Percentiles rank a stretch among this genome's conserved stretches.
Evolutionary conservation across 2,797 vertebrate species (phyloP).

Genomic region (Meda fulgida): DNA sequence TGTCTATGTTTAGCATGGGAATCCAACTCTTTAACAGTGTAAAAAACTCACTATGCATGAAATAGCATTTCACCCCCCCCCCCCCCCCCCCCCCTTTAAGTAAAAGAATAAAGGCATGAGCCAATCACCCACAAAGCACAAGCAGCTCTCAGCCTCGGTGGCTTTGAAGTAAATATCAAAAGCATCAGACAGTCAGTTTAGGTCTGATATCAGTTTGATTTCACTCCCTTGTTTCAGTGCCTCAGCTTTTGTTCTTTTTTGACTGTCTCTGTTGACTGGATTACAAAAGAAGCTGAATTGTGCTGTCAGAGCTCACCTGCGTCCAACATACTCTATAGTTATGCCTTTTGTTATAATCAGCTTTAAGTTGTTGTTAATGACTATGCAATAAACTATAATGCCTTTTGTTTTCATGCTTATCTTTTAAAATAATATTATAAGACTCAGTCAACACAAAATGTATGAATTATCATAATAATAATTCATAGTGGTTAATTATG

Average conservation of each 20-base stretch:
- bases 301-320: slow-evolving; percentile 22
- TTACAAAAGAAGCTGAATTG: slow-evolving; percentile 34
- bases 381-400: background rate
- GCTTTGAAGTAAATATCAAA: slow-evolving; percentile 76
- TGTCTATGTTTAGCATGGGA: too few species aligned
- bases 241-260: slow-evolving; percentile 38
- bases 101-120: slow-evolving; percentile 66
- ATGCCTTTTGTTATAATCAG: background rate
- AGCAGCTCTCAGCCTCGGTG: slow-evolving; percentile 64
- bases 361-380: background rate
- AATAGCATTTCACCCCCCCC: too few species aligned
- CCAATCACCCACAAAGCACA: slow-evolving; percentile 69
- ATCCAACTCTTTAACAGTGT: too few species aligned
- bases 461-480: background rate
- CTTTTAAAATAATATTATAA: background rate
- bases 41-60: too few species aligned
- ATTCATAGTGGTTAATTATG: too few species aligned
- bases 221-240: slow-evolving; percentile 25
- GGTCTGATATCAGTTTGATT: slow-evolving; percentile 46
- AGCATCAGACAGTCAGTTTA: slow-evolving; percentile 69
- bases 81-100: too few species aligned
- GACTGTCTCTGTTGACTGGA: slow-evolving; percentile 20
- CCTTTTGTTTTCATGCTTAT: background rate
- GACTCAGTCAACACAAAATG: background rate
- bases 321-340: background rate